Conservation (phyloP, 1,140 invertebrate species). For the Drosophila bocki region DNA sequence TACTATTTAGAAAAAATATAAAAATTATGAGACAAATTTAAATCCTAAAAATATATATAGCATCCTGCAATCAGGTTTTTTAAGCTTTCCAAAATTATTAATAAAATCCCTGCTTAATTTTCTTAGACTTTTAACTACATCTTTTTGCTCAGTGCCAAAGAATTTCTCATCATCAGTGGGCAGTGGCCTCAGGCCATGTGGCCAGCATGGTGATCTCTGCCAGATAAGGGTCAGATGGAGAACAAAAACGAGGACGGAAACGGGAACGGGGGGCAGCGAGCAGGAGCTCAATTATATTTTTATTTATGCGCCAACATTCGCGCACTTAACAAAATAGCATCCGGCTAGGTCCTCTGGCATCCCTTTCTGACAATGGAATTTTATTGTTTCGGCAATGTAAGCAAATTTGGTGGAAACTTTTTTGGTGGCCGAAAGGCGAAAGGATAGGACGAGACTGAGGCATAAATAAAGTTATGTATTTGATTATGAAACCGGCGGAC, state of each 20-base stretch:
- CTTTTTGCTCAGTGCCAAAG: slow-evolving; percentile 11
- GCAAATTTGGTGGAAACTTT: slow-evolving; percentile 72
- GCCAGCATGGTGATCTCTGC: slow-evolving; percentile 21
- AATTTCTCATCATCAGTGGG: slow-evolving; percentile 25
- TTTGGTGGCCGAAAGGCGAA: slow-evolving; percentile 5
- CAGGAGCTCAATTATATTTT: slow-evolving; percentile 75
- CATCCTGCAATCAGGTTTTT: no score
- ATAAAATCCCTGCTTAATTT: background rate
- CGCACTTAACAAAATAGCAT: slow-evolving; percentile 73
- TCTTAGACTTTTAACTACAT: background rate
- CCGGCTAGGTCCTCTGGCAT: slow-evolving; percentile 41
- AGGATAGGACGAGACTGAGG: slow-evolving; percentile 2
- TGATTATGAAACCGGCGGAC: slow-evolving; percentile 66
- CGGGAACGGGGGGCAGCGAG: background rate
- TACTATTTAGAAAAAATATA: background rate
- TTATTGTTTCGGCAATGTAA: slow-evolving; percentile 79
- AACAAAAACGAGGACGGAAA: background rate
- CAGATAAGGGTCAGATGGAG: background rate
- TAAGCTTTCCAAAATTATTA: background rate
- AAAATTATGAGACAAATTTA: background rate
- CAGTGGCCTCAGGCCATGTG: slow-evolving; percentile 42
- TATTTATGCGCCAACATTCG: slow-evolving; percentile 81
- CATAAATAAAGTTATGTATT: slow-evolving; percentile 79
- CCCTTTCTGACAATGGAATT: slow-evolving; percentile 71
- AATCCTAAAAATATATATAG: background rate